Base-by-base conservation (phyloP, 2,888 invertebrate species). In the Pogonocherus hispidulus region DNA sequence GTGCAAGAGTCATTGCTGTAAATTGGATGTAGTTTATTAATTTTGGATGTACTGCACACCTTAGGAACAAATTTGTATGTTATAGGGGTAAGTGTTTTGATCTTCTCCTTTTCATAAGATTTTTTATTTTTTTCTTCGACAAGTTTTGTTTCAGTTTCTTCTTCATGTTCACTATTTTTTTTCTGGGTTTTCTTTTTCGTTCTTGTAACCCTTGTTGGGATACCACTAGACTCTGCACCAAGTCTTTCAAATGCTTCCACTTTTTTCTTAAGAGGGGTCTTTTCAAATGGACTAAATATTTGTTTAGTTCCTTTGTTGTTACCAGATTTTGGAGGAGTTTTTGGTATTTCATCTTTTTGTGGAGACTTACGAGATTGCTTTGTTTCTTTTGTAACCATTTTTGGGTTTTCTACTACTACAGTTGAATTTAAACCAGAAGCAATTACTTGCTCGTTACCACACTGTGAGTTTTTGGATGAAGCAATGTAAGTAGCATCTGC, bases 211-310 rank as follows among this genome's bases (percentile, higher is more conserved):
- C 86, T 86, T 0, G 85, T 86, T 65, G 87, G 81, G 1, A 86
- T 86, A 1, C 83, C 56, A 70, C 85, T 81, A 44, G 77, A 72
- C 1, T 64, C 49, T 22, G 20, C 52, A 80, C 76, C 69, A 2
- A 84, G 74, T 67, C 86, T 86, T 74, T 91, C 90, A 72, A 90
- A 91, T 0, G 90, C 90, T 73, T 89, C 88, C 0, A 91, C 90
- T 41, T 89, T 87, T 76, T 89, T 88, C 78, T 89, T 90, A 3
- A 90, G 88, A 0, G 90, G 87, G 72, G 90, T 90, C 68, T 88
- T 88, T 4, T 87, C 85, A 67, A 87, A 89, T 1, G 90, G 90
- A 83, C 89, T 90, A 70, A 86, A 88, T 14, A 87, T 76, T 18
- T 84, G 83, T 44, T 76, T 76, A 16, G 56, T 63, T 18, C 65